These are phyloP conservation scores for Nothocercus nigrocapillus DNA, from an alignment of 2,113 vertebrate species.

Conservation along the genomic window DNA sequence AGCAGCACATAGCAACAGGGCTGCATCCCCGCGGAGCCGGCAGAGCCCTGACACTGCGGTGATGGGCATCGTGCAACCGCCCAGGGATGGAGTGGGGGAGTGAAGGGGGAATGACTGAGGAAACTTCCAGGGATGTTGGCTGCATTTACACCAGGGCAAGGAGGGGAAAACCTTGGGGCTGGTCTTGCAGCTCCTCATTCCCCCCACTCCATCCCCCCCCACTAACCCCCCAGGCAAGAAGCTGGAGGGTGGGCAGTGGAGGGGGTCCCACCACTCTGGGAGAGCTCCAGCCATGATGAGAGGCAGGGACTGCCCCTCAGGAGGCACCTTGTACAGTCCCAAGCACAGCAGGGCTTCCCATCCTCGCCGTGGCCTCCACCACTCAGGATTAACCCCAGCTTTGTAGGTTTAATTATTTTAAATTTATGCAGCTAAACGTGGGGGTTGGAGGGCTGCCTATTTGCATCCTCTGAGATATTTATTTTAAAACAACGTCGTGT, in stretches of 20 bases:
- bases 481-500: constrained; percentile 57
- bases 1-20: neutral
- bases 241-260: neutral
- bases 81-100: too few species aligned
- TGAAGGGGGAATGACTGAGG: neutral
- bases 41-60: neutral
- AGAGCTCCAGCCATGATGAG: accelerated
- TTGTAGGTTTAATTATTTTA: constrained; percentile 46
- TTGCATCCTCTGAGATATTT: constrained; percentile 25
- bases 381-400: constrained; percentile 40
- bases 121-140: neutral
- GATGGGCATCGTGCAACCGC: neutral
- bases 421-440: constrained; percentile 9
- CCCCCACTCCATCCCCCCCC: too few species aligned
- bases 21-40: accelerated
- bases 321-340: neutral
- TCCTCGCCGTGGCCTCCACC: neutral
- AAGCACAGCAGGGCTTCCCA: neutral
- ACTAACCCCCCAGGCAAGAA: neutral
- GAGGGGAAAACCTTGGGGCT: neutral
- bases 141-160: neutral
- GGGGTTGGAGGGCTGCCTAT: constrained; percentile 17
- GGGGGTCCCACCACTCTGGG: neutral
- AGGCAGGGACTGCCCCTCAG: neutral
- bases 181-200: neutral